Evolutionary conservation across 2,113 vertebrate genomes (phyloP).

Genomic region (Cyanoramphus novaezelandiae): DNA sequence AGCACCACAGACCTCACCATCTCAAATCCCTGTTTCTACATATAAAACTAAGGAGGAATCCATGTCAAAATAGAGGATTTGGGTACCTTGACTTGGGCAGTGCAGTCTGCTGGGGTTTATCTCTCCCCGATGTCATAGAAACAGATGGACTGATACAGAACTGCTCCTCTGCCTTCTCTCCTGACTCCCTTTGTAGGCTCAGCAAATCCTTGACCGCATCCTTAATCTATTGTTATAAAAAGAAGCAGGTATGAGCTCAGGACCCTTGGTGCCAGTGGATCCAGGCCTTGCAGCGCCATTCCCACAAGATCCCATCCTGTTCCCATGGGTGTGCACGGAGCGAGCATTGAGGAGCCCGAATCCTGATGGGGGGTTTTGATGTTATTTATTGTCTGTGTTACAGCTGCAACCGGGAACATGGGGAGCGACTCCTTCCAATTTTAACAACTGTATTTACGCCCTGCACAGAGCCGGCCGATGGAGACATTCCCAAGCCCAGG

Average conservation of each 20-base stretch:
- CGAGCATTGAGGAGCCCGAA: background rate
- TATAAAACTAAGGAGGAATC: background rate
- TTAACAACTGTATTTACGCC: background rate
- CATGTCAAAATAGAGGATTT: background rate
- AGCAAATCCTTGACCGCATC: background rate
- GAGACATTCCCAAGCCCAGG: background rate
- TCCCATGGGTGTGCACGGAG: fast-evolving
- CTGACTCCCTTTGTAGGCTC: background rate
- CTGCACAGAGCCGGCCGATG: fast-evolving
- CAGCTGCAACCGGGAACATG: background rate
- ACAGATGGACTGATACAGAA: background rate
- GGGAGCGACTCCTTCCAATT: background rate
- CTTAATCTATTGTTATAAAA: background rate
- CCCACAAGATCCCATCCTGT: fast-evolving
- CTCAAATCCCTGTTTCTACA: background rate
- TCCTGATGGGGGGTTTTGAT: fast-evolving
- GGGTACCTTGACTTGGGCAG: background rate
- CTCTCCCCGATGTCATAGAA: background rate
- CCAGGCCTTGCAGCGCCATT: fast-evolving
- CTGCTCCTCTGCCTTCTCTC: background rate
- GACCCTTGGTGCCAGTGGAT: fast-evolving
- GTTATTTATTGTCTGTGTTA: slow-evolving; percentile 22
- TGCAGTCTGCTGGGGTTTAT: background rate
- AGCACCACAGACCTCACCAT: background rate
- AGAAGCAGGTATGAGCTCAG: background rate